Evolutionary conservation across 2,888 invertebrate species (phyloP).

Genomic region (Endomychus coccineus): DNA sequence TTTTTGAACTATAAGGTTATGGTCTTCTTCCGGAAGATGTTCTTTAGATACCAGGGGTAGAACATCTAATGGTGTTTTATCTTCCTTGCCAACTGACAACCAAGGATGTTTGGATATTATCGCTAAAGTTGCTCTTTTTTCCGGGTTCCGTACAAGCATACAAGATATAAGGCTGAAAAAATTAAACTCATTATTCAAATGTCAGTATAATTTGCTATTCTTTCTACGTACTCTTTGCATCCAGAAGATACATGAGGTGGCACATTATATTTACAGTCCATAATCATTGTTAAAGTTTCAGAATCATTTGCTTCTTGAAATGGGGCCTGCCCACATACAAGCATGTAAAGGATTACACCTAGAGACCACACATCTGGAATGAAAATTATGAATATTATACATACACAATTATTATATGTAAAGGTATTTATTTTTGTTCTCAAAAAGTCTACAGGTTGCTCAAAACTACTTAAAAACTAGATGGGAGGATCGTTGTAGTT

Average conservation of each 20-base stretch:
- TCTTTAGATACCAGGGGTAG: constrained; percentile 82
- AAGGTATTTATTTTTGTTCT: no score
- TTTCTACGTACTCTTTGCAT: constrained; percentile 64
- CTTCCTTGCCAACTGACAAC: constrained; percentile 55
- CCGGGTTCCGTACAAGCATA: constrained; percentile 92
- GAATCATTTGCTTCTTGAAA: constrained; percentile 99
- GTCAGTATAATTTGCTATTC: no score
- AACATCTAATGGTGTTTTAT: constrained; percentile 50
- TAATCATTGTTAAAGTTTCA: constrained; percentile 98
- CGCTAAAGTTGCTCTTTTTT: constrained; percentile 77
- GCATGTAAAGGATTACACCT: constrained; percentile 97
- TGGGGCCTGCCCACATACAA: constrained; percentile 94
- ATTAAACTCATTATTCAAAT: no score
- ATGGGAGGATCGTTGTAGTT: no score
- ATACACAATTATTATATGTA: no score
- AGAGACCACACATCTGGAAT: constrained; percentile 92
- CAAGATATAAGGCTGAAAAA: constrained; percentile 74
- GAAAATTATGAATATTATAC: no score
- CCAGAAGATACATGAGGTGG: constrained; percentile 79
- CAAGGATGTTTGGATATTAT: constrained; percentile 85
- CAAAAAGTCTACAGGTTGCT: no score
- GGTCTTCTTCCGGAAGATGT: constrained; percentile 87
- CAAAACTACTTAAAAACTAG: no score
- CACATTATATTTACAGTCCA: constrained; percentile 97
- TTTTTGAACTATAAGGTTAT: constrained; percentile 83